Conservation (phyloP, 2,113 vertebrate species). For the Zeus faber region DNA sequence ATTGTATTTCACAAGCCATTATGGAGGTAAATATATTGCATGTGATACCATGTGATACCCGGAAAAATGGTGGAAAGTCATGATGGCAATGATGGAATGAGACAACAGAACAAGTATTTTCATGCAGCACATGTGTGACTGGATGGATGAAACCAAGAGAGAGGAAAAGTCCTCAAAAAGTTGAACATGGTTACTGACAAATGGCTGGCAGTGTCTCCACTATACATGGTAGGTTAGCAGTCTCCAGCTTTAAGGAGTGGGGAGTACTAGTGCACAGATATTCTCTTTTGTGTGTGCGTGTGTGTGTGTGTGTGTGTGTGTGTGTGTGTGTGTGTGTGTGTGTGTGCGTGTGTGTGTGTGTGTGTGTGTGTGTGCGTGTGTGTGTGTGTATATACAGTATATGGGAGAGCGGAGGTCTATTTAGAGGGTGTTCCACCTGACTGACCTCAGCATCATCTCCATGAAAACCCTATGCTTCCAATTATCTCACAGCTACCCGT, state of each 20-base stretch:
- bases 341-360: constrained; percentile 19
- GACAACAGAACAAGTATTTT: too few relatives aligned
- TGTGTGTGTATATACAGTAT: constrained; percentile 8
- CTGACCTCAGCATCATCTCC: constrained; percentile 62
- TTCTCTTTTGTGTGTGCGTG: background rate
- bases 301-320: background rate
- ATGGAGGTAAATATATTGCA: too few relatives aligned
- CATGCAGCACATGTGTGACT: too few relatives aligned
- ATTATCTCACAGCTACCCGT: constrained; percentile 54
- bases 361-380: constrained; percentile 24
- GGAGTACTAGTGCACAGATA: background rate
- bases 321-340: background rate
- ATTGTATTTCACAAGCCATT: too few relatives aligned
- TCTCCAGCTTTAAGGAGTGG: constrained; percentile 7
- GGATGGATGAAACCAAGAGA: too few relatives aligned
- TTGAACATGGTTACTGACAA: too few relatives aligned
- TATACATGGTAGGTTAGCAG: too few relatives aligned
- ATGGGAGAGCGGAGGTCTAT: constrained; percentile 57
- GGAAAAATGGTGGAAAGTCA: too few relatives aligned
- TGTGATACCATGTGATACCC: too few relatives aligned
- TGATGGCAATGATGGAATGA: too few relatives aligned
- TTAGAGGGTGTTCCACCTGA: constrained; percentile 65
- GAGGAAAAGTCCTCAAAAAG: too few relatives aligned
- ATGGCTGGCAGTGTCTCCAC: too few relatives aligned
- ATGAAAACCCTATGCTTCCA: constrained; percentile 70